Conservation (phyloP, 35 echinoderm and acorn worm genomes). For the Stichopus chloronotus region DNA sequence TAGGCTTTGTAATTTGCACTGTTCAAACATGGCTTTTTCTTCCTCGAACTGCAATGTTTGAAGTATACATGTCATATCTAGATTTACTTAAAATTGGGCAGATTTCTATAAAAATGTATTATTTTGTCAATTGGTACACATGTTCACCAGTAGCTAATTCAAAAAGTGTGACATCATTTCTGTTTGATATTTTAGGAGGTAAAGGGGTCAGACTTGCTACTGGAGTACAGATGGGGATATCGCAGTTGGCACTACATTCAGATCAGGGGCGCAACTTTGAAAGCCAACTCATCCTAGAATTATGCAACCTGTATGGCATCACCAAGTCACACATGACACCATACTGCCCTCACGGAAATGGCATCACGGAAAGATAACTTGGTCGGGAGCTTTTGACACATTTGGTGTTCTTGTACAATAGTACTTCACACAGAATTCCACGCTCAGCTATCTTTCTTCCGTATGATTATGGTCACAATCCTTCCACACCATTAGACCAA, state of each 20-base stretch:
- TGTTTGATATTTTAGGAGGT: too few relatives aligned
- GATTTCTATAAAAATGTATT: too few relatives aligned
- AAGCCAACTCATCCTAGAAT: not conserved
- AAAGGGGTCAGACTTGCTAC: too few relatives aligned
- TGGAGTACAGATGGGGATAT: too few relatives aligned
- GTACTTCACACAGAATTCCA: constrained; percentile 32
- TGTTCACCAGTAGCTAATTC: too few relatives aligned
- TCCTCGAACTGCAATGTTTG: too few relatives aligned
- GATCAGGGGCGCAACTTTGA: constrained; percentile 10
- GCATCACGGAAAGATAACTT: constrained; percentile 49
- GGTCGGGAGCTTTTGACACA: constrained; percentile 13
- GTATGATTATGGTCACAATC: constrained; percentile 41
- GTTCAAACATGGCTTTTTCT: too few relatives aligned
- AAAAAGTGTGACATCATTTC: too few relatives aligned
- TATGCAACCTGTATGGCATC: constrained; percentile 56
- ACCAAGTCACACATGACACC: constrained; percentile 50
- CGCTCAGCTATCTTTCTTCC: constrained; percentile 12
- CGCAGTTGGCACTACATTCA: not conserved
- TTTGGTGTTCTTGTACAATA: not conserved
- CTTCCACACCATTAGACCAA: constrained; percentile 49
- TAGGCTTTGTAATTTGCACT: too few relatives aligned
- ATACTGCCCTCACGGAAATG: constrained; percentile 58
- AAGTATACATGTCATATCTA: too few relatives aligned
- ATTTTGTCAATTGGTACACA: too few relatives aligned
- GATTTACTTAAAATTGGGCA: too few relatives aligned